Conservation (phyloP, 2,113 vertebrate species). For the Poicephalus meyeri region DNA sequence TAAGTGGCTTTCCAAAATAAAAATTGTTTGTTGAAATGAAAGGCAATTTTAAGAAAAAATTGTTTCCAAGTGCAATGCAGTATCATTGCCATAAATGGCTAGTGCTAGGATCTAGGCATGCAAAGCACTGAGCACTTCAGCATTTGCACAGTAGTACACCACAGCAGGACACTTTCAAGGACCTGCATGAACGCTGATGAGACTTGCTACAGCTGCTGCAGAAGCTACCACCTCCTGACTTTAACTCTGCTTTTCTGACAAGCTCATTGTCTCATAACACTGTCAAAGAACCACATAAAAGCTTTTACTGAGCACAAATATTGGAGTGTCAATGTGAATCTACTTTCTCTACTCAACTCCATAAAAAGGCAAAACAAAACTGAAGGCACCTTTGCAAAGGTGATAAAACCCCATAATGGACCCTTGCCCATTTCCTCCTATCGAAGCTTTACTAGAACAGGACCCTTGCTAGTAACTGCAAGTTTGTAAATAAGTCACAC, state of each 20-base stretch:
- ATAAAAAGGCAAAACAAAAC: background rate
- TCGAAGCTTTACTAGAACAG: background rate
- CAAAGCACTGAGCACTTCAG: background rate
- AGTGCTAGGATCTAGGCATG: background rate
- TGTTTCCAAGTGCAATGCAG: background rate
- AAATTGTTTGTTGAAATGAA: background rate
- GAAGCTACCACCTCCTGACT: background rate
- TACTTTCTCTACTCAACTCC: background rate
- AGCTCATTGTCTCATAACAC: background rate
- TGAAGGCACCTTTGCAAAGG: background rate
- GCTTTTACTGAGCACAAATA: background rate
- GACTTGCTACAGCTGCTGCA: background rate
- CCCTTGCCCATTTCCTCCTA: background rate
- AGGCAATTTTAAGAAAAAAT: background rate
- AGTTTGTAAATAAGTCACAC: background rate
- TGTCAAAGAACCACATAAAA: background rate
- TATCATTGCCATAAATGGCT: background rate
- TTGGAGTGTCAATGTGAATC: rapidly evolving
- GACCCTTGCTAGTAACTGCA: background rate
- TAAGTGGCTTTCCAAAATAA: background rate
- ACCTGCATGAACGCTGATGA: background rate
- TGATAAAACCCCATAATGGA: background rate
- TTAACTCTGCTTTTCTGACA: background rate
- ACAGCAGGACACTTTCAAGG: background rate
- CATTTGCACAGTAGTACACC: background rate